phyloP scores from a whole-genome alignment of 2,797 vertebrate species.

The Numenius phaeopus region DNA sequence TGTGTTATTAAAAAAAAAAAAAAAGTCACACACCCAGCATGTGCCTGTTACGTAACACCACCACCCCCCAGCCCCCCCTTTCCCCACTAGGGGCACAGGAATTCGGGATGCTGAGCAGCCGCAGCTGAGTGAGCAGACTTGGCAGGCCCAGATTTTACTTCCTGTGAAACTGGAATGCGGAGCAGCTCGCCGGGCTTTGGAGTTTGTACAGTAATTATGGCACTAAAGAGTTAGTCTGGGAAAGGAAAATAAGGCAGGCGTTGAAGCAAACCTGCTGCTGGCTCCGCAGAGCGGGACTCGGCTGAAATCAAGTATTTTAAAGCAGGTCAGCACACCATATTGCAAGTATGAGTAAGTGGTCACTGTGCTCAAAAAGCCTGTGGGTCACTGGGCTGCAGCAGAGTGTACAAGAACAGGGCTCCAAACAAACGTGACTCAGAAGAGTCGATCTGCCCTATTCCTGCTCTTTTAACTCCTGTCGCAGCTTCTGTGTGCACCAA shows the following conservation, averaged over 20 bases:
- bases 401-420: background rate
- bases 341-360: background rate
- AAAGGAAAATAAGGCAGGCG: constrained; percentile 20
- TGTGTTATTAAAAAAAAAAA: too few relatives aligned
- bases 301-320: background rate
- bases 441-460: background rate
- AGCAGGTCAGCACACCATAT: background rate
- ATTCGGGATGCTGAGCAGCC: background rate
- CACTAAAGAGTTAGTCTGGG: constrained; percentile 1
- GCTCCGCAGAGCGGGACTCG: background rate
- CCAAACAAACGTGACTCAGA: background rate
- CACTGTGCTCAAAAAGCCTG: background rate
- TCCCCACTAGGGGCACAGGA: background rate
- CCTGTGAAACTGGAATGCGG: constrained; percentile 2
- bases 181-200: constrained; percentile 1
- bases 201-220: background rate
- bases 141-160: constrained; percentile 31
- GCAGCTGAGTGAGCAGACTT: background rate
- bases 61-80: background rate
- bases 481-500: background rate
- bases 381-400: background rate
- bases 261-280: background rate
- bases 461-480: background rate
- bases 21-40: background rate
- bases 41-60: background rate